Percentiles rank a stretch among this genome's conserved stretches.
These are phyloP conservation scores for Meandrusa payeni DNA, from an alignment of 2,888 invertebrate genomes.

Conservation along the genomic window DNA sequence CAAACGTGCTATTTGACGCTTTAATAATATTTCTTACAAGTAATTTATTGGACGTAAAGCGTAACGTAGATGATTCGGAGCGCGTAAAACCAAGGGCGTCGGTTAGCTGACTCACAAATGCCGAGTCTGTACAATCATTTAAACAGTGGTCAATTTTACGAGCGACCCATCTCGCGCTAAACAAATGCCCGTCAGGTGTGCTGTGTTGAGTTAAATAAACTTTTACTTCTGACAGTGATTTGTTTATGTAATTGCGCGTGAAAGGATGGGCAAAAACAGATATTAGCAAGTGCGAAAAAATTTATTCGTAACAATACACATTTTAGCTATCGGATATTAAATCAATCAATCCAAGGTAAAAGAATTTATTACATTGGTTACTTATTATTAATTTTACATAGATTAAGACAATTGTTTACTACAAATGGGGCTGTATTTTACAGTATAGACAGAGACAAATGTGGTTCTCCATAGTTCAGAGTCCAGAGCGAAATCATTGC, in stretches of 20 bases:
- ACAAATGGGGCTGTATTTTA: too few relatives aligned
- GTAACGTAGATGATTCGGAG: constrained; percentile 1
- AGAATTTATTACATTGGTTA: too few relatives aligned
- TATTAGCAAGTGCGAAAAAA: constrained; percentile 6
- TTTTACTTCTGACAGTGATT: constrained; percentile 7
- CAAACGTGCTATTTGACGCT: background rate
- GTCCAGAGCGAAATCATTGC: too few relatives aligned
- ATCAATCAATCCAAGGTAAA: too few relatives aligned
- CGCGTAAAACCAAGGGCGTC: constrained; percentile 9
- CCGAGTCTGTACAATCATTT: constrained; percentile 36
- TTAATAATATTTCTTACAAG: background rate
- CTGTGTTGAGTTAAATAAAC: constrained; percentile 9
- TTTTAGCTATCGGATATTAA: too few relatives aligned
- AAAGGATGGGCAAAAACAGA: constrained; percentile 12
- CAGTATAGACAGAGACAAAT: too few relatives aligned
- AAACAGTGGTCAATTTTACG: constrained; percentile 54
- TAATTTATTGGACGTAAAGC: constrained; percentile 5
- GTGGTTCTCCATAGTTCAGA: too few relatives aligned
- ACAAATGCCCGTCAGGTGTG: constrained; percentile 7
- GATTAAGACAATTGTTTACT: too few relatives aligned
- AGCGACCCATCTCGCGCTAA: constrained; percentile 35
- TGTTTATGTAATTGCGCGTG: constrained; percentile 5
- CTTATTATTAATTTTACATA: too few relatives aligned
- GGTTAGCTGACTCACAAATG: constrained; percentile 9
- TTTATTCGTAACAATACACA: constrained; percentile 9